Evolutionary conservation across 2,888 invertebrate species (phyloP).

Genomic region (Globia sparganii): DNA sequence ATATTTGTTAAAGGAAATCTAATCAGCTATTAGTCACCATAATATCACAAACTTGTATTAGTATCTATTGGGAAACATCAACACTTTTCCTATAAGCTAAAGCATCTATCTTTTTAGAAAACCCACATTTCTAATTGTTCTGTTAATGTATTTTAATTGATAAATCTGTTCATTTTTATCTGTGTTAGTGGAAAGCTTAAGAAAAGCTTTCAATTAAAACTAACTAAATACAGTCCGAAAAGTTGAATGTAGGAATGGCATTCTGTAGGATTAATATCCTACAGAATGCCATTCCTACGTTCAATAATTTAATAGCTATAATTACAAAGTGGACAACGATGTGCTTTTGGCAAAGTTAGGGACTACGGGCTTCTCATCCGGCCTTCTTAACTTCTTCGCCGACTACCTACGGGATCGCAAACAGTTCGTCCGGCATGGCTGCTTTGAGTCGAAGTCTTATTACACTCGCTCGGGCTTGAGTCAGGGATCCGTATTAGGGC

Average conservation of each 20-base stretch:
- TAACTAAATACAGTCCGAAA: not conserved
- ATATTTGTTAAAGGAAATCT: not conserved
- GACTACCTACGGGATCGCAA: too few relatives aligned
- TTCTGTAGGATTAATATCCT: not conserved
- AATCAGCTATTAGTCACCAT: not conserved
- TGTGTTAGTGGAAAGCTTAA: not conserved
- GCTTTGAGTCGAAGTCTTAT: too few relatives aligned
- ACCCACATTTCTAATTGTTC: not conserved
- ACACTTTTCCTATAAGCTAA: not conserved
- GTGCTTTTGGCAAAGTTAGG: too few relatives aligned
- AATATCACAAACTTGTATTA: not conserved
- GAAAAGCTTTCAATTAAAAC: not conserved
- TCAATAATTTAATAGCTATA: slow-evolving; percentile 2
- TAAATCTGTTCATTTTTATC: not conserved
- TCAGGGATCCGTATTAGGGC: too few relatives aligned
- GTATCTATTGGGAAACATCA: not conserved
- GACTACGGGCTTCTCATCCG: too few relatives aligned
- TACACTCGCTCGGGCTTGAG: too few relatives aligned
- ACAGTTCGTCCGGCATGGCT: too few relatives aligned
- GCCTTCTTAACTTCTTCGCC: too few relatives aligned
- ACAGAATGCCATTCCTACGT: too few relatives aligned
- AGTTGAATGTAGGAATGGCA: slow-evolving; percentile 11
- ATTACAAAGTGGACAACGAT: too few relatives aligned
- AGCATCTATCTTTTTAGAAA: not conserved
- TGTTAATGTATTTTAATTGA: not conserved